phyloP scores from a whole-genome alignment of 30 jellyfish, hydroid and myxozoan genomes.

The Catostylus mosaicus region DNA sequence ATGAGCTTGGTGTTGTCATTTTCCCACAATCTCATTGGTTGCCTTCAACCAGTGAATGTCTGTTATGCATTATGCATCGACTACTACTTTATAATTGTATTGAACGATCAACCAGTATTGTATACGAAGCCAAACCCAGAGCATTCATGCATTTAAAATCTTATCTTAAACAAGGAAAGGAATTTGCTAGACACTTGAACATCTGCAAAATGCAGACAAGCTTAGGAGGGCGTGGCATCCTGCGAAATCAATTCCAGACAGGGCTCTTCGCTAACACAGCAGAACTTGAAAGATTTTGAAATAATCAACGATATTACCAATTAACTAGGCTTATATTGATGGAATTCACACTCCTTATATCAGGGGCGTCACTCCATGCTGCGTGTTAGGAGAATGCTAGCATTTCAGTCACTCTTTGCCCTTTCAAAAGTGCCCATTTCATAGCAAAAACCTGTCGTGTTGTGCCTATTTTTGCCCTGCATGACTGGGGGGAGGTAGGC shows the following conservation, averaged over 20 bases:
- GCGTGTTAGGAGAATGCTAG: no score
- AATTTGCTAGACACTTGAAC: slow-evolving; percentile 20
- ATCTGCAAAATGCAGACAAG: slow-evolving; percentile 4
- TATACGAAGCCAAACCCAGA: neutral
- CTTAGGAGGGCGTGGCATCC: slow-evolving; percentile 22
- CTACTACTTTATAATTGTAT: slow-evolving; percentile 16
- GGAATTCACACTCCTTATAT: no score
- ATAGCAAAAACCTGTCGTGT: no score
- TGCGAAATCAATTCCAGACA: neutral
- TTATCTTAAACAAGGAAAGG: slow-evolving; percentile 8
- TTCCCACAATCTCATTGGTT: slow-evolving; percentile 21
- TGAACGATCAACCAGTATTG: slow-evolving; percentile 24
- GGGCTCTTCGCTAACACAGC: neutral
- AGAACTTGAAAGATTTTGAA: neutral
- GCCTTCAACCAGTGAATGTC: neutral
- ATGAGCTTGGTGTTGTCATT: slow-evolving; percentile 46
- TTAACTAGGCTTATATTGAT: no score
- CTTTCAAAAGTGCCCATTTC: no score
- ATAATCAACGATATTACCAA: no score
- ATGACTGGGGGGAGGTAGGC: no score
- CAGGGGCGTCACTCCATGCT: no score
- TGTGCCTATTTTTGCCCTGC: no score
- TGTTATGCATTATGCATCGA: slow-evolving; percentile 14
- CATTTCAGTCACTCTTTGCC: no score
- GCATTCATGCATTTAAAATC: slow-evolving; percentile 41